phyloP scores from a whole-genome alignment of 2,888 invertebrate genomes.

The Oligia strigilis region DNA sequence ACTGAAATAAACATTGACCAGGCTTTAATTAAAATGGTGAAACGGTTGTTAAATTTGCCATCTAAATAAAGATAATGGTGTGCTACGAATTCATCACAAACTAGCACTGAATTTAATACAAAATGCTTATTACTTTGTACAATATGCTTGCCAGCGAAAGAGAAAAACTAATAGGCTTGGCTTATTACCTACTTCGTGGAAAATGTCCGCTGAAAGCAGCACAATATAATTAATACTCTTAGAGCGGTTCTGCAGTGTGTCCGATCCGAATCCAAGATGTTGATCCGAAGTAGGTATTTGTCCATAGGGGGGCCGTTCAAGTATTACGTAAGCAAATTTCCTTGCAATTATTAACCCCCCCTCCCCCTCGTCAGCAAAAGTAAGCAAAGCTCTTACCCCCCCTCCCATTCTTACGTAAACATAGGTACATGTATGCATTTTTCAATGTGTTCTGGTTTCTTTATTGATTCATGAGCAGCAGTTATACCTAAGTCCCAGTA shows the following conservation, averaged over 20 bases:
- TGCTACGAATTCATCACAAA: slow-evolving; percentile 34
- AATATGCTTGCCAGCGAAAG: not conserved
- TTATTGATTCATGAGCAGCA: no score
- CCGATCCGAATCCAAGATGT: not conserved
- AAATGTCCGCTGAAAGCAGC: not conserved
- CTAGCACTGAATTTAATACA: slow-evolving; percentile 19
- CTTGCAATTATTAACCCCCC: no score
- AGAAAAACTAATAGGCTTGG: not conserved
- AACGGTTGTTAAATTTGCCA: slow-evolving; percentile 64
- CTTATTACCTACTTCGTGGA: not conserved
- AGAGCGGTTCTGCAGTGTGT: not conserved
- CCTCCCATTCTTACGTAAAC: no score
- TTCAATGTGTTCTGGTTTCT: no score
- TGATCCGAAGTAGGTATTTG: no score
- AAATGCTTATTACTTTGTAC: not conserved
- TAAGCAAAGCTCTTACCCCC: no score
- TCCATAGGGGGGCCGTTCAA: no score
- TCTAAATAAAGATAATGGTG: slow-evolving; percentile 59
- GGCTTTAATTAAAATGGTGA: slow-evolving; percentile 59
- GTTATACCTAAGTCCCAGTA: no score
- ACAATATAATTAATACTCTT: not conserved
- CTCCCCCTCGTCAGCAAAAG: no score
- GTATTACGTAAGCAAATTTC: no score
- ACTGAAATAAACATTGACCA: slow-evolving; percentile 53
- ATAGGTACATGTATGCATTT: no score